phyloP scores from a whole-genome alignment of 2,113 vertebrate species.

The Felis chaus region DNA sequence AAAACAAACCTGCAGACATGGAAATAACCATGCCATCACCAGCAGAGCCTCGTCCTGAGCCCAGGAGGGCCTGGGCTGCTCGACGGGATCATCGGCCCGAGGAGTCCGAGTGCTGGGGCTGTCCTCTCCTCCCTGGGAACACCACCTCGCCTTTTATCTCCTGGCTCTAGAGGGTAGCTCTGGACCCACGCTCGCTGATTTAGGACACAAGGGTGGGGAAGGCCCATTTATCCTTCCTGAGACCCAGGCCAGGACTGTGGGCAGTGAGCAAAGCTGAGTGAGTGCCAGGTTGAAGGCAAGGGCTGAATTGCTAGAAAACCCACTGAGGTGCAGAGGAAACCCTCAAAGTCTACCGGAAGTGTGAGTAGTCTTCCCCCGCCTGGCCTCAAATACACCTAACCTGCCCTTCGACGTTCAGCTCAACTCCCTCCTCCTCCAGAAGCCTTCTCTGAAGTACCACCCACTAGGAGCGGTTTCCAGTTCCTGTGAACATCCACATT shows the following conservation, averaged over 20 bases:
- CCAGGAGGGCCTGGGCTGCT: background rate
- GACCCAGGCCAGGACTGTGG: no score
- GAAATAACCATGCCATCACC: fast-evolving
- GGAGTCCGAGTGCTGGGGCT: background rate
- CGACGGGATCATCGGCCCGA: fast-evolving
- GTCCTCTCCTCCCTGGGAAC: background rate
- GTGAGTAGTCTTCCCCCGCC: background rate
- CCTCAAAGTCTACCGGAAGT: background rate
- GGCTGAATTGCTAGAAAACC: background rate
- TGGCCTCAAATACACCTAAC: background rate
- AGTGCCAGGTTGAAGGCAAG: background rate
- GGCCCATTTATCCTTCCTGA: background rate
- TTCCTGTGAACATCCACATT: background rate
- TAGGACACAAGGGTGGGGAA: background rate
- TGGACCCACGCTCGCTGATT: background rate
- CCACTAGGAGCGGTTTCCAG: background rate
- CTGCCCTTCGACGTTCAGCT: background rate
- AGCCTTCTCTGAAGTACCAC: background rate
- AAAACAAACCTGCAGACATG: background rate
- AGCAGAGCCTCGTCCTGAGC: background rate
- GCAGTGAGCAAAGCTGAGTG: background rate
- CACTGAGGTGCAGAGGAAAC: fast-evolving
- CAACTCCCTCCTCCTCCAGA: background rate
- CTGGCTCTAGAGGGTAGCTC: background rate
- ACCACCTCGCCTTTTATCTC: background rate